Base-by-base conservation (phyloP, 2,888 invertebrate genomes). In the Monoplex corrugatus region DNA sequence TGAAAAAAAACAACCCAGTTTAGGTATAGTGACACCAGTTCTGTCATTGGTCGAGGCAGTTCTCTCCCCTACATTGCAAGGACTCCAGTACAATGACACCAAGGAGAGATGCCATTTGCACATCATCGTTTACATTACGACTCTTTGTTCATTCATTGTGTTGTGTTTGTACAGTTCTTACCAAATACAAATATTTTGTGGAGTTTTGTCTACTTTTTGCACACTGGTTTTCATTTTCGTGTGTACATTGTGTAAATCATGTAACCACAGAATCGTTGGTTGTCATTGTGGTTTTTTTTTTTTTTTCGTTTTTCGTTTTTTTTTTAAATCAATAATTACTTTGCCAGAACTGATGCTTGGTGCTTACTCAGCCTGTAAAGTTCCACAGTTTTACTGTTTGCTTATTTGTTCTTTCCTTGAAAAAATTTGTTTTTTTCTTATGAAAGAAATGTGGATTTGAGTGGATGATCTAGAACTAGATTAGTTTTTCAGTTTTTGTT, bases 271-370 rank as follows among this genome's bases (percentile, higher is more conserved):
- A 84, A 28, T n/a, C 16, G 75, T 50, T 75, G 38, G 38, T 19
- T 75, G 28, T 75, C 8, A 23, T 80, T 80, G 5, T 43, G 40
- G 23, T 28, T 23, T 75, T 44, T n/a, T n/a, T 82, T 45, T 43
- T 19, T 82, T 82, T 10, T 16, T 78, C 13, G 28, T 43, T 82
- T 44, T 45, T 38, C 35, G n/a, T 45, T 44, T 8, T n/a, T 57
- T 13, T 19, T n/a, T 45, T 32, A 28, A 45, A 45, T 84, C n/a
- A n/a, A n/a, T n/a, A n/a, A n/a, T 82, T 38, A n/a, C 32, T 84
- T 84, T 57, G 57, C 84, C 84, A 50, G 84, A 84, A 87, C 87
- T 87, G 87, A 87, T 87, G 87, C 50, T 82, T 87, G 87, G 87
- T 87, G 87, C 87, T 87, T 87, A 57, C 50, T 28, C 23, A 78